Evolutionary conservation across 2,113 vertebrate genomes (phyloP).

Genomic region (Crocuta crocuta): DNA sequence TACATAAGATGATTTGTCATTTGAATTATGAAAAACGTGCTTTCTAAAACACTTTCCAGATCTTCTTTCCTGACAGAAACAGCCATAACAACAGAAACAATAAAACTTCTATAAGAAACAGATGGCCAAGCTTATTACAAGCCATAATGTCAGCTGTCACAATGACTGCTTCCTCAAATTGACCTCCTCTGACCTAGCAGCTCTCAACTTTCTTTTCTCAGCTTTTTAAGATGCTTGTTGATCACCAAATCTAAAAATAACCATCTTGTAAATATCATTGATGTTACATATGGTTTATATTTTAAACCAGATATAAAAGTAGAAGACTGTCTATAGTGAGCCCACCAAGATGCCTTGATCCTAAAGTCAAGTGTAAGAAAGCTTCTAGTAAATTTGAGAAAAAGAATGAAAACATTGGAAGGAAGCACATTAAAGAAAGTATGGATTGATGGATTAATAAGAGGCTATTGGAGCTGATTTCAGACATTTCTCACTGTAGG

Average conservation of each 20-base stretch:
- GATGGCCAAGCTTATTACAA: slow-evolving; percentile 27
- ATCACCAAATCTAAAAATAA: not conserved
- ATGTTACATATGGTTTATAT: not conserved
- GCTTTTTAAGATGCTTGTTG: not conserved
- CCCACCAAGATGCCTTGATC: not conserved
- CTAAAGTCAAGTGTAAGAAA: not conserved
- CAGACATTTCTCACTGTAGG: not conserved
- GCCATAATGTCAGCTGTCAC: not conserved
- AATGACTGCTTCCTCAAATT: slow-evolving; percentile 49
- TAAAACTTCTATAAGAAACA: slow-evolving; percentile 62
- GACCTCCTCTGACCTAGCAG: not conserved
- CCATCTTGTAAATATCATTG: not conserved
- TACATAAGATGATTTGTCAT: slow-evolving; percentile 51
- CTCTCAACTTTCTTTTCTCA: slow-evolving; percentile 22
- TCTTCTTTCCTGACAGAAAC: slow-evolving; percentile 49
- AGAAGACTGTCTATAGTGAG: not conserved
- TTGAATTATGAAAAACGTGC: slow-evolving; percentile 13
- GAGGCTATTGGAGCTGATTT: not conserved
- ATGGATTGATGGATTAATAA: not conserved
- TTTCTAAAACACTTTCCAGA: slow-evolving; percentile 62
- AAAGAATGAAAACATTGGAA: not conserved
- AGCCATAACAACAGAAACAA: slow-evolving; percentile 60
- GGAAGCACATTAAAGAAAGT: not conserved
- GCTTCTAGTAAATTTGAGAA: not conserved
- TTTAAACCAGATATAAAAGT: slow-evolving; percentile 8